Percentiles rank a stretch among this genome's conserved stretches.
Conservation (phyloP, 2,888 invertebrate species). For the Spisula solida region DNA sequence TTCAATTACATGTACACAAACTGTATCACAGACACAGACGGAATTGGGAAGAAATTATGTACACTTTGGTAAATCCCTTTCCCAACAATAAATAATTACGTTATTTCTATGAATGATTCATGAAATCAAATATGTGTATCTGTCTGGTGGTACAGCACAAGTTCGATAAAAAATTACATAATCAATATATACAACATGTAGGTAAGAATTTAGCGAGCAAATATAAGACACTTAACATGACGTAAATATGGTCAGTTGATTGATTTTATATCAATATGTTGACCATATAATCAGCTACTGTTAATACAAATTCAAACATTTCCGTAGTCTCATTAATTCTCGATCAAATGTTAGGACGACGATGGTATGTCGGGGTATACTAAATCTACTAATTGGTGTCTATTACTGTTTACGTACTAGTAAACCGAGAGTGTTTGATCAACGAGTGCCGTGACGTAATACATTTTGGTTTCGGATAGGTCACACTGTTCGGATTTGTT, state of each 20-base stretch:
- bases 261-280: not conserved
- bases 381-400: not conserved
- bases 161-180: not conserved
- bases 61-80: too few species aligned
- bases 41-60: too few species aligned
- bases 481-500: not conserved
- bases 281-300: slow-evolving; percentile 1
- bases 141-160: not conserved
- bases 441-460: not conserved
- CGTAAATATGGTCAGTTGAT: not conserved
- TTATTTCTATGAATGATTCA: not conserved
- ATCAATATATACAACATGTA: not conserved
- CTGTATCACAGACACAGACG: too few species aligned
- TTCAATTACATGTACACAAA: too few species aligned
- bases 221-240: not conserved
- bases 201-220: slow-evolving; percentile 19
- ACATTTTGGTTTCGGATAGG: not conserved
- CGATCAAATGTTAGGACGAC: not conserved
- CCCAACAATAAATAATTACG: not conserved
- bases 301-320: not conserved
- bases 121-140: not conserved
- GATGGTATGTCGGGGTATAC: not conserved
- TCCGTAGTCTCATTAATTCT: not conserved
- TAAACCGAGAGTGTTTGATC: not conserved
- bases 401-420: not conserved